Percentiles rank a stretch among this genome's conserved stretches.
These are phyloP conservation scores for Willowsia nigromaculata DNA, from an alignment of 2,888 invertebrate species.

Conservation along the genomic window DNA sequence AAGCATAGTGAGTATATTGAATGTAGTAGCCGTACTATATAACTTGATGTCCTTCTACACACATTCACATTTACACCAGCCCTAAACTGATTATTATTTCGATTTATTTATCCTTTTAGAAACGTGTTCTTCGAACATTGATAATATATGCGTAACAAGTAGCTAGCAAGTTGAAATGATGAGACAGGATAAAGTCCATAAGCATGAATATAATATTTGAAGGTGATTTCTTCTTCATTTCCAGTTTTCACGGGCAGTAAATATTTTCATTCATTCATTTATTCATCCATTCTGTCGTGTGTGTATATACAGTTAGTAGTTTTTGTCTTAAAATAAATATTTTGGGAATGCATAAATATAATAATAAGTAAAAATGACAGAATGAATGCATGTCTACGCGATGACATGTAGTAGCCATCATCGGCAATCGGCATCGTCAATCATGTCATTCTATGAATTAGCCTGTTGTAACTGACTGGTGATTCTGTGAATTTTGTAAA, in stretches of 20 bases:
- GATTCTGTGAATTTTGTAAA: background rate
- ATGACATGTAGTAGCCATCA: background rate
- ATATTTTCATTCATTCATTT: conserved; percentile 39
- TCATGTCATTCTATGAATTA: conserved; percentile 19
- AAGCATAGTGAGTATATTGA: background rate
- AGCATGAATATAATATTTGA: background rate
- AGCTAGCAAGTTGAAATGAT: conserved; percentile 2
- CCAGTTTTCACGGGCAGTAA: conserved; percentile 66
- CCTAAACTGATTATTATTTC: conserved; percentile 27
- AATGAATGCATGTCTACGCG: background rate
- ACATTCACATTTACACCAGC: background rate
- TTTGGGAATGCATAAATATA: background rate
- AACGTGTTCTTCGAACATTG: background rate
- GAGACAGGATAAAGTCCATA: background rate
- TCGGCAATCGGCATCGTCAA: background rate
- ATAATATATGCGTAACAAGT: background rate
- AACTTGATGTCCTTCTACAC: background rate
- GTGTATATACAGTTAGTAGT: conserved; percentile 1
- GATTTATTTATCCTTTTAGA: conserved; percentile 34
- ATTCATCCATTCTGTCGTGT: conserved; percentile 52
- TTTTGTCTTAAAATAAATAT: conserved; percentile 59
- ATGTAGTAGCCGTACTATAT: background rate
- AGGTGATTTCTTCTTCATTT: conserved; percentile 17
- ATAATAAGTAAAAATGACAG: no score
- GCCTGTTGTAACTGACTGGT: background rate